Evolutionary conservation across 2,113 vertebrate genomes (phyloP).

Genomic region (Elaphurus davidianus): DNA sequence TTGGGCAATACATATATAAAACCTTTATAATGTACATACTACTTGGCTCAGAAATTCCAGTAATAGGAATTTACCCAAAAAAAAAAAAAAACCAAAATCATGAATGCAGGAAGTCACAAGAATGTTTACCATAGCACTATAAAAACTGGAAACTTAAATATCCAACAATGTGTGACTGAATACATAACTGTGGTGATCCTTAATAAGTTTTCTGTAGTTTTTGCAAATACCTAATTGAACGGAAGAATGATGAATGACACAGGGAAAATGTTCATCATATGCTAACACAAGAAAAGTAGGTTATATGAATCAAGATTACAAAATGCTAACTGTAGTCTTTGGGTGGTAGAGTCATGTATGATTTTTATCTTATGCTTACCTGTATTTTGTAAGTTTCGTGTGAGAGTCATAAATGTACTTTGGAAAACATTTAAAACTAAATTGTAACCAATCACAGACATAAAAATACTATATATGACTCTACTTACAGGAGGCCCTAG

Average conservation of each 20-base stretch:
- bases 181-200: neutral
- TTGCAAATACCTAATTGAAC: neutral
- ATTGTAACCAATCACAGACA: neutral
- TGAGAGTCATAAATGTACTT: neutral
- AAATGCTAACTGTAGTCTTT: neutral
- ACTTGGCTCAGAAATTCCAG: neutral
- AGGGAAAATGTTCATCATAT: neutral
- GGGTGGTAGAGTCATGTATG: neutral
- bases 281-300: neutral
- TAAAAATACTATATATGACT: neutral
- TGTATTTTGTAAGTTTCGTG: neutral
- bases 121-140: neutral
- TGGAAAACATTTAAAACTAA: neutral
- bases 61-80: neutral
- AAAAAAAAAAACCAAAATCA: constrained; percentile 40
- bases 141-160: neutral
- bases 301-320: neutral
- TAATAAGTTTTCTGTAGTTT: neutral
- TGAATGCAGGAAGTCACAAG: neutral
- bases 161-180: neutral
- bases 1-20: neutral
- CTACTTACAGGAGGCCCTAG: neutral
- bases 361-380: neutral
- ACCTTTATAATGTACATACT: neutral
- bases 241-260: neutral